Evolutionary conservation across 1,140 invertebrate species (phyloP), one percentile per base, ranked within the genome.

Genomic region (Drosophila neocordata): DNA sequence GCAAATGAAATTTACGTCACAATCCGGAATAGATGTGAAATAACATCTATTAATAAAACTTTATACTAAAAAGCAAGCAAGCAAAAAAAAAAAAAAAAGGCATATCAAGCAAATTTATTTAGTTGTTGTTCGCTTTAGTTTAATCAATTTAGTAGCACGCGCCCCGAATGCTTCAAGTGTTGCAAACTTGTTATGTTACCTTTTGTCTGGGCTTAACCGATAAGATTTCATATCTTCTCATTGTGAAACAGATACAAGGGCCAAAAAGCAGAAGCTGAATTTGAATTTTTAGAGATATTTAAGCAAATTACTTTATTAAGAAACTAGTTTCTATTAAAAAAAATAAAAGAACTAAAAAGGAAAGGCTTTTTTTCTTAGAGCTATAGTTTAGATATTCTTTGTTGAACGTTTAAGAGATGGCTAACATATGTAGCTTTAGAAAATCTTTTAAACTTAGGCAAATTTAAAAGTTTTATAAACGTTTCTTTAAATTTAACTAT

Each of bases 211-310:
- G 4, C 13, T 12, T 15, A 27, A 24, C 8, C 15, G 73, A 68
- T 63, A 75, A 74, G 34, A 62, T 51, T 41, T 41, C n/a, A 6
- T 59, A 27, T 41, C 9, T 24, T 38, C 37, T 8, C 20, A 2
- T 48, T 31, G 22, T 24, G 22, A 24, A 2, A 24, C 4, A 24
- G n/a, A n/a, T n/a, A 24, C 2, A 24, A 24, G 22, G 4, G 22
- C 2, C 27, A 31, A 31, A 31, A 31, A 31, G 6, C 20, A 60
- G 35, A 24, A 20, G 41, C 41, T 48, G 41, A 48, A 48, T 48
- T 48, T 11, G 4, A 48, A 48, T 48, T 48, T 48, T 18, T 20
- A 15, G 2, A 7, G 8, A 20, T 48, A 15, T 44, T 44, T 15
- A 18, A 44, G 13, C 13, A 9, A 44, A 44, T 44, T 44, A 15